phyloP scores from a whole-genome alignment of 2,888 invertebrate species.

The Pterostichus niger region DNA sequence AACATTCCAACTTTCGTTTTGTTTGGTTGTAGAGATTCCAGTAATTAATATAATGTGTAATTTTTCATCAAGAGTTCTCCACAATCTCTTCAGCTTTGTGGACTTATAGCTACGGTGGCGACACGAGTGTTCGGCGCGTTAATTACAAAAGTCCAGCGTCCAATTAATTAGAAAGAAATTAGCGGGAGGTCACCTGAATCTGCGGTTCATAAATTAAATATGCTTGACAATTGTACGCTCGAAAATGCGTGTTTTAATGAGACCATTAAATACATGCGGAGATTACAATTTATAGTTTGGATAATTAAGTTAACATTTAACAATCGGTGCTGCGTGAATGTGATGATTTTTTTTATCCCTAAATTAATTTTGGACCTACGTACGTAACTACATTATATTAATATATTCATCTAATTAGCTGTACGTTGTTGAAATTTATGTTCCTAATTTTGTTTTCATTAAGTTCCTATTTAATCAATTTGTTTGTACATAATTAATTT shows the following conservation, averaged over 20 bases:
- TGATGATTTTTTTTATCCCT: no score
- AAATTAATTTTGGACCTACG: no score
- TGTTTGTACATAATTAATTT: no score
- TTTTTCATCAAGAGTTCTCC: conserved; percentile 37
- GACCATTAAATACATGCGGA: conserved; percentile 65
- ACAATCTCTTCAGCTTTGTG: conserved; percentile 21
- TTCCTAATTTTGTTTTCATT: no score
- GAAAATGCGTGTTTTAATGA: conserved; percentile 66
- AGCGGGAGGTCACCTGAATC: conserved; percentile 65
- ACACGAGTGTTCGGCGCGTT: conserved; percentile 58
- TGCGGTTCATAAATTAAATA: conserved; percentile 63
- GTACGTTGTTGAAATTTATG: no score
- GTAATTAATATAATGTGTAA: conserved; percentile 56
- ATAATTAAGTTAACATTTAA: conserved; percentile 63
- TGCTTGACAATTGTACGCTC: conserved; percentile 62
- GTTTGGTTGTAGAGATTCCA: conserved; percentile 40
- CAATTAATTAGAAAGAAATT: conserved; percentile 66
- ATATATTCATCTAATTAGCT: no score
- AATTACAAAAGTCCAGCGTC: conserved; percentile 64
- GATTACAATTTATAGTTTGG: conserved; percentile 58
- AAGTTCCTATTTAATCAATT: no score
- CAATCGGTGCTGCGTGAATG: conserved; percentile 5
- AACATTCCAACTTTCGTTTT: conserved; percentile 44
- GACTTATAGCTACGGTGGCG: conserved; percentile 37
- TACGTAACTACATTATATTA: no score